Base-by-base conservation (phyloP, 1,140 invertebrate genomes). In the Drosophila subpulchrella region DNA sequence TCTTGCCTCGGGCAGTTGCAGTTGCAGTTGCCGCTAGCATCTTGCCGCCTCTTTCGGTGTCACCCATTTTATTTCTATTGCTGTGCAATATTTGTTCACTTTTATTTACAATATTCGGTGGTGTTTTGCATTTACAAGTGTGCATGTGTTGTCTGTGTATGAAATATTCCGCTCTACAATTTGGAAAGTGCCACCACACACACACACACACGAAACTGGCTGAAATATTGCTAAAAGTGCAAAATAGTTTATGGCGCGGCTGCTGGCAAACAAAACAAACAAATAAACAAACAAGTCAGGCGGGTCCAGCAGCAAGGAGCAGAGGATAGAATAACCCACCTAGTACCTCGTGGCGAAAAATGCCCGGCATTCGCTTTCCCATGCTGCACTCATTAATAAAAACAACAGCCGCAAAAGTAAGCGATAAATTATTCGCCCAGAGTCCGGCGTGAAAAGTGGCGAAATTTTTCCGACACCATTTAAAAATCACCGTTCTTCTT, bases 191-290 rank as follows among this genome's bases (percentile, higher is more conserved):
- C 75, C 78, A 82, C 62, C 65, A 56, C 42, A 47, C 27, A 57
- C 70, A 74, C 30, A 66, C n/a, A 50, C 47, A 15, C 44, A 32
- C 46, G 57, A 12, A 66, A 48, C 67, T 63, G 67, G 75, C 70
- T 83, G 71, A 86, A 86, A 86, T 86, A 86, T 88, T 79, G 83
- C 83, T 79, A 81, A 88, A 79, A 77, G 83, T 86, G 83, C 82
- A 83, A 86, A 86, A 86, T 86, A 86, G 79, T 86, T 86, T 86
- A 89, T 86, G 72, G 84, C 66, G 71, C 56, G 78, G 62, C 65
- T 75, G 65, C 56, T 66, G 72, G 68, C 50, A 54, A 71, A 76
- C 50, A 76, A 70, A 81, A 70, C 60, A 15, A 67, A 41, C 38
- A 73, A 71, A 58, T 58, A 71, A 41, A 57, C 66, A 66, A 65